Percentiles rank a stretch among this genome's conserved stretches.
Evolutionary conservation across 2,113 vertebrate species (phyloP).

Genomic region (Agapornis roseicollis): DNA sequence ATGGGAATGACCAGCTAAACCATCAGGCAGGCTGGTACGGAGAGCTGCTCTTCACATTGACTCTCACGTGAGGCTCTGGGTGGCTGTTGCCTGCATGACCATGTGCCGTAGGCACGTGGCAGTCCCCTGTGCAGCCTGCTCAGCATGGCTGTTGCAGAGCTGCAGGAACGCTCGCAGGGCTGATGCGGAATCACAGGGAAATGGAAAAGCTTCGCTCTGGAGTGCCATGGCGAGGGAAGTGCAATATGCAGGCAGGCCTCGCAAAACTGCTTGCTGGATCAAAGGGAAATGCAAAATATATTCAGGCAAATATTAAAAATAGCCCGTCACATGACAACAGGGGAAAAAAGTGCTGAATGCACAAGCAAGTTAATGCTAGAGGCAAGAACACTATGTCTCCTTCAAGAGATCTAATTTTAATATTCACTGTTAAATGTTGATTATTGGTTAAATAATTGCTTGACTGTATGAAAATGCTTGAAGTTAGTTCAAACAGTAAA

Average conservation of each 20-base stretch:
- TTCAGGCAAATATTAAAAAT: constrained; percentile 64
- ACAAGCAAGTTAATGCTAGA: constrained; percentile 13
- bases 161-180: neutral
- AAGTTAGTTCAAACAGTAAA: neutral
- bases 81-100: constrained; percentile 17
- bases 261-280: neutral
- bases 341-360: constrained; percentile 28
- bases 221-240: neutral
- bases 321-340: constrained; percentile 28
- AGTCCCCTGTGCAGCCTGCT: constrained; percentile 55
- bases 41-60: constrained; percentile 20
- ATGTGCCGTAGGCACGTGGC: constrained; percentile 67
- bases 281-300: constrained; percentile 22
- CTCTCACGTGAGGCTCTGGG: constrained; percentile 38
- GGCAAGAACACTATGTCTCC: constrained; percentile 28
- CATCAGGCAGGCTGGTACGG: neutral
- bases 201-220: neutral
- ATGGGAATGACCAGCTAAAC: neutral
- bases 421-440: constrained; percentile 17
- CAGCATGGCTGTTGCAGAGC: neutral
- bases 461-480: neutral
- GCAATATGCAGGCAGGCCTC: neutral
- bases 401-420: constrained; percentile 24
- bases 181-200: neutral
- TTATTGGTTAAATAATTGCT: constrained; percentile 54